A percentile compares a stretch with the other conserved stretches of the same genome.
phyloP scores from a whole-genome alignment of 2,113 vertebrate genomes.

The Leptobrachium leishanense region DNA sequence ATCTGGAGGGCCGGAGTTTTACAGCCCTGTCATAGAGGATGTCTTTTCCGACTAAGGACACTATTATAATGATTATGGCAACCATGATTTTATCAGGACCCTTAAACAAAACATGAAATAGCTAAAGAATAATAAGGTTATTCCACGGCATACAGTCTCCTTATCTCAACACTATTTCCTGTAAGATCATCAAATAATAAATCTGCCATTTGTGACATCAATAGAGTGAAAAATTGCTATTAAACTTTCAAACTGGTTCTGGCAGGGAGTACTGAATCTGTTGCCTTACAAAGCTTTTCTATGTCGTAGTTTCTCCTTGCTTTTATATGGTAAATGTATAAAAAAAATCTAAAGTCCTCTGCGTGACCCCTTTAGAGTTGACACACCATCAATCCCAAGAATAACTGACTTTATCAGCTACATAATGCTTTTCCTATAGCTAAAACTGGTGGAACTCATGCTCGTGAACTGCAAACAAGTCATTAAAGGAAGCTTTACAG shows the following conservation, averaged over 20 bases:
- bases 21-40: too few species aligned
- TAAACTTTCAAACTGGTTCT: background rate
- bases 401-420: slow-evolving; percentile 29
- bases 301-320: background rate
- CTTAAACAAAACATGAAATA: background rate
- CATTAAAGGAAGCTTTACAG: slow-evolving; percentile 30
- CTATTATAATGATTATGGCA: too few species aligned
- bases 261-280: background rate
- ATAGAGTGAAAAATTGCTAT: slow-evolving; percentile 4
- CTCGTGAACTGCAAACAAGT: slow-evolving; percentile 35
- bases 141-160: background rate
- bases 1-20: too few species aligned
- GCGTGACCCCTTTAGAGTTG: slow-evolving; percentile 15
- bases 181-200: background rate
- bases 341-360: background rate
- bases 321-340: background rate
- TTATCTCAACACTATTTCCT: background rate
- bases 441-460: slow-evolving; percentile 12
- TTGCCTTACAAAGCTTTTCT: background rate
- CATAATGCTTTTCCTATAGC: slow-evolving; percentile 31
- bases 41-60: too few species aligned
- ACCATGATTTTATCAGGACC: background rate
- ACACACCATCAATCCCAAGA: slow-evolving; percentile 25
- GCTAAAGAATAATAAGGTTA: background rate
- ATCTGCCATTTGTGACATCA: background rate